Percentiles rank a stretch among this genome's conserved stretches.
phyloP scores from a whole-genome alignment of 2,888 invertebrate genomes.

The Luffia ferchaultella region DNA sequence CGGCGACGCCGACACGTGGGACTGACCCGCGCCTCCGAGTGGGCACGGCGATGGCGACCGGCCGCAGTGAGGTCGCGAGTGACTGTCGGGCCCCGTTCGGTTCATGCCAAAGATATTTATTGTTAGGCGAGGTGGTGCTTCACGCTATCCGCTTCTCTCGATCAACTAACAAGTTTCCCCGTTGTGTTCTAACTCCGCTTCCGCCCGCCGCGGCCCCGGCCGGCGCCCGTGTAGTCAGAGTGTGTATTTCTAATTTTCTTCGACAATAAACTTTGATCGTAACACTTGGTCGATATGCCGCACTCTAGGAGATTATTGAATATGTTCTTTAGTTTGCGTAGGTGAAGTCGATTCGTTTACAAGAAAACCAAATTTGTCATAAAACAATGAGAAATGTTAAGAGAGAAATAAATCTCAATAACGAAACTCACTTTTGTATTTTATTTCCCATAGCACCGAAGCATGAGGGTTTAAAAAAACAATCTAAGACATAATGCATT shows the following conservation, averaged over 20 bases:
- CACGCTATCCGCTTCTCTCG: slow-evolving; percentile 10
- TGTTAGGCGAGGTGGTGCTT: slow-evolving; percentile 36
- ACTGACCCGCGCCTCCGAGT: slow-evolving; percentile 30
- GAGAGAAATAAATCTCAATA: slow-evolving; percentile 46
- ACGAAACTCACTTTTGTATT: slow-evolving; percentile 58
- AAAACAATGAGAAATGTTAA: slow-evolving; percentile 16
- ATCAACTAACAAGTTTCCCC: slow-evolving; percentile 1
- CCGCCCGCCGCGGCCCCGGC: not conserved
- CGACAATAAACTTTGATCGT: not conserved
- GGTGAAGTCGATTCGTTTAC: slow-evolving; percentile 38
- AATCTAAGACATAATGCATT: too few species aligned
- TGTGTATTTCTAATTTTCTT: slow-evolving; percentile 5
- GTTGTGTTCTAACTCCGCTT: slow-evolving; percentile 2
- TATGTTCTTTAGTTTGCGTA: slow-evolving; percentile 33
- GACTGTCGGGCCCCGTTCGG: slow-evolving; percentile 48
- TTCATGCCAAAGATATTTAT: slow-evolving; percentile 67
- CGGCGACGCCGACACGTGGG: slow-evolving; percentile 35
- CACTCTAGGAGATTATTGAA: not conserved
- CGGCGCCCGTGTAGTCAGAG: not conserved
- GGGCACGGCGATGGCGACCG: not conserved
- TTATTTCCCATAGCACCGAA: slow-evolving; percentile 28
- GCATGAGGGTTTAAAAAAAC: too few species aligned
- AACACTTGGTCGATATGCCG: not conserved
- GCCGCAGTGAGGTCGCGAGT: slow-evolving; percentile 29
- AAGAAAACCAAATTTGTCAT: slow-evolving; percentile 32